Conservation (phyloP, 2,888 invertebrate species). For the Chesias legatella region DNA sequence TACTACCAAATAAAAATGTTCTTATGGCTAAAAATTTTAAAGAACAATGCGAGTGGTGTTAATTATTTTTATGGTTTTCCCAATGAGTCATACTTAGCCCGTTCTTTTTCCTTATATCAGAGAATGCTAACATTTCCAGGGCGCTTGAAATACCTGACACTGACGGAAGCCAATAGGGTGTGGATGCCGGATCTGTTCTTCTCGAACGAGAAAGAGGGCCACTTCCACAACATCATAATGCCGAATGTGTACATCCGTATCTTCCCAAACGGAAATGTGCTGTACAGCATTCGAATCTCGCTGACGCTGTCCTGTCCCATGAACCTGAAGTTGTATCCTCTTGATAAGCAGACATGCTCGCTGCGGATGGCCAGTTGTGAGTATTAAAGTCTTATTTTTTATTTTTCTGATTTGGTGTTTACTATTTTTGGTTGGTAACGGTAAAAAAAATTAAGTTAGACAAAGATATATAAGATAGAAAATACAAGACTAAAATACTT, state of each 20-base stretch:
- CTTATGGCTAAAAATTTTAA: too few species aligned
- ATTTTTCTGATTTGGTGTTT: too few species aligned
- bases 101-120: background rate
- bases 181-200: slow-evolving; percentile 99
- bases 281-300: slow-evolving; percentile 98
- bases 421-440: too few species aligned
- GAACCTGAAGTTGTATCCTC: slow-evolving; percentile 97
- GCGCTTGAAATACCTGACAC: slow-evolving; percentile 92
- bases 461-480: too few species aligned
- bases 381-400: slow-evolving; percentile 74
- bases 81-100: slow-evolving; percentile 1
- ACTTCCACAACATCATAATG: slow-evolving; percentile 98
- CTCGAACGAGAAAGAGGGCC: slow-evolving; percentile 98
- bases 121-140: slow-evolving; percentile 68
- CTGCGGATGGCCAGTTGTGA: slow-evolving; percentile 98
- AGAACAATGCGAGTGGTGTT: too few species aligned
- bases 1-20: too few species aligned
- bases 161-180: slow-evolving; percentile 96
- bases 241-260: slow-evolving; percentile 98
- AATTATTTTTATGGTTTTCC: background rate
- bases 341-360: slow-evolving; percentile 97
- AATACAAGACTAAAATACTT: too few species aligned
- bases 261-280: slow-evolving; percentile 95
- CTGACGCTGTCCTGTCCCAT: slow-evolving; percentile 97
- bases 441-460: too few species aligned